Percentiles rank a stretch among this genome's conserved stretches.
phyloP scores from a whole-genome alignment of 2,888 invertebrate species.

The Stenchaetothrips biformis region DNA sequence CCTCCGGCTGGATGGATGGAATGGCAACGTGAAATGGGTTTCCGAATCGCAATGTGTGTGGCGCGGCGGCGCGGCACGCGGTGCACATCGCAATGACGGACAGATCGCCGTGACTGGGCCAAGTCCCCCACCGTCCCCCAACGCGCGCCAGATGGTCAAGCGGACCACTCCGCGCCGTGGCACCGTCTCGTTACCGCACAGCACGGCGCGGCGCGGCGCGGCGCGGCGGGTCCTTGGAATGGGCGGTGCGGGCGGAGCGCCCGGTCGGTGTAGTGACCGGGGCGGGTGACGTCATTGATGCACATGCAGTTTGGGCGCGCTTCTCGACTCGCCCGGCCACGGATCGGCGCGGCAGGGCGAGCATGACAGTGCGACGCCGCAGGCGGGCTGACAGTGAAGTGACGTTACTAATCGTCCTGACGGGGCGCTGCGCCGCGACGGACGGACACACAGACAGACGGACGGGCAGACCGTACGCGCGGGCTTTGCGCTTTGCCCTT shows the following conservation, averaged over 20 bases:
- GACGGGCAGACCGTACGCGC: neutral
- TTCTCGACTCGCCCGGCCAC: no score
- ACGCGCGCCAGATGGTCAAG: neutral
- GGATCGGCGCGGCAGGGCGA: no score
- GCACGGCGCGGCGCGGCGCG: neutral
- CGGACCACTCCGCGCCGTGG: neutral
- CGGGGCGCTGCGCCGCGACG: neutral
- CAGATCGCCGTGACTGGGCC: no score
- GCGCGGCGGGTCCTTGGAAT: neutral
- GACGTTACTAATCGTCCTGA: constrained; percentile 5
- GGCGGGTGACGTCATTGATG: neutral
- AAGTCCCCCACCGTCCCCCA: no score
- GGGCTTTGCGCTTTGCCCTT: constrained; percentile 18
- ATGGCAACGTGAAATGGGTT: no score
- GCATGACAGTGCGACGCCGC: no score
- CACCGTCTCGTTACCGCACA: neutral
- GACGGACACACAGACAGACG: neutral
- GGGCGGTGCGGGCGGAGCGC: no score
- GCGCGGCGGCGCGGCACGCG: no score
- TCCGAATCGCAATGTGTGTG: no score
- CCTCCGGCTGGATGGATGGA: neutral
- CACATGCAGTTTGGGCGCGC: no score
- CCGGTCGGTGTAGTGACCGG: neutral
- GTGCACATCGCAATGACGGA: no score
- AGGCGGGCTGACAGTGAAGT: neutral